These are phyloP conservation scores for Drusus annulatus DNA, from an alignment of 1,140 invertebrate species.

Conservation along the genomic window DNA sequence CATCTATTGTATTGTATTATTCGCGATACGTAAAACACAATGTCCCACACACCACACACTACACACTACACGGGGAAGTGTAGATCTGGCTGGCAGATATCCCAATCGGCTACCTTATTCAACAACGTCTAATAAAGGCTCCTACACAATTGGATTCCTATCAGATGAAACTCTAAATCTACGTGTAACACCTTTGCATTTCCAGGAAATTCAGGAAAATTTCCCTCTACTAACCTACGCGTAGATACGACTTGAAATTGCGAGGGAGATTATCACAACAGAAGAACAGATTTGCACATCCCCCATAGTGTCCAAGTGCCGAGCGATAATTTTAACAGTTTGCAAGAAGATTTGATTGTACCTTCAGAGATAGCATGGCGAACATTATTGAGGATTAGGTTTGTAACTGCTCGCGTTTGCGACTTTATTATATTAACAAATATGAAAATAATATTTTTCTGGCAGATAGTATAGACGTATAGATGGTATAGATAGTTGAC, in stretches of 20 bases:
- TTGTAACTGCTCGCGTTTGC: no score
- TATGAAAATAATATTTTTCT: no score
- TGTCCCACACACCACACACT: not conserved
- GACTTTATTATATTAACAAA: no score
- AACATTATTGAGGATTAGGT: no score
- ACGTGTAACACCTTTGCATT: conserved; percentile 8
- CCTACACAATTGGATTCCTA: conserved; percentile 16
- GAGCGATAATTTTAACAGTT: not conserved
- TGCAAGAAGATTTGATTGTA: no score
- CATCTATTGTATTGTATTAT: no score
- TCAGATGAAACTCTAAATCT: conserved; percentile 18
- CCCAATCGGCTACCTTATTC: not conserved
- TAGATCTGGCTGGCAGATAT: conserved; percentile 9
- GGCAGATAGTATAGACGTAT: no score
- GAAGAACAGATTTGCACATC: not conserved
- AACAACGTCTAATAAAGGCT: not conserved
- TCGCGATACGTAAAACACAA: no score
- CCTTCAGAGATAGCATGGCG: no score
- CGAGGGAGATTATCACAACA: not conserved
- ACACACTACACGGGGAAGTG: not conserved
- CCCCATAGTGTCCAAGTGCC: not conserved
- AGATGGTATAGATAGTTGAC: no score
- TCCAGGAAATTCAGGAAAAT: not conserved
- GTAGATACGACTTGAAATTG: not conserved
- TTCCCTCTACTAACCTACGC: not conserved